These are phyloP conservation scores for Limanda limanda DNA, from an alignment of 2,113 vertebrate species.

Conservation along the genomic window DNA sequence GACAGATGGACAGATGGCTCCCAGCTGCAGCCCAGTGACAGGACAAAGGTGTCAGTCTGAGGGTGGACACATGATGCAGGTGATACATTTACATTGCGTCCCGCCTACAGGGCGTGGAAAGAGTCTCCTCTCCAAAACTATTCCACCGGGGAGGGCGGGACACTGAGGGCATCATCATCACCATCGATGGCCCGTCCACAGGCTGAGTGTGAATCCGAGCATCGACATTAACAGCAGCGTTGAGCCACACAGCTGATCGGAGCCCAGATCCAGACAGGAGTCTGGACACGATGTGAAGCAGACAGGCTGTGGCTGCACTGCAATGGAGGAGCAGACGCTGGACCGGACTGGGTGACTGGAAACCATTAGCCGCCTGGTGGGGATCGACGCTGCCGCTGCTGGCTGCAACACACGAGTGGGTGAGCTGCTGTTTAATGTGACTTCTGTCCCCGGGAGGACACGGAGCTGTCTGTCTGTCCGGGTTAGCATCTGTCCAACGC, in stretches of 20 bases:
- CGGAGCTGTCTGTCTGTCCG: not conserved
- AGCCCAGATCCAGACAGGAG: not conserved
- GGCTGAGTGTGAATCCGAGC: conserved; percentile 58
- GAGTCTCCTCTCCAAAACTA: conserved; percentile 58
- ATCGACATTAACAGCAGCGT: not conserved
- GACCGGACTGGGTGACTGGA: conserved; percentile 43
- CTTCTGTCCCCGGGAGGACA: not conserved
- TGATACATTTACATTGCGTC: conserved; percentile 40
- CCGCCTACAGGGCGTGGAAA: conserved; percentile 78
- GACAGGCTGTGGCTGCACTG: conserved; percentile 44
- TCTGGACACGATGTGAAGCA: conserved; percentile 21
- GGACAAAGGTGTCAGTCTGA: conserved; percentile 19
- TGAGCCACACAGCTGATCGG: not conserved
- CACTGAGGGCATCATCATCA: conserved; percentile 52
- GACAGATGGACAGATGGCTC: not conserved
- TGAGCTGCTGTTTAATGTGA: not conserved
- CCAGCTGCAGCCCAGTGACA: not conserved
- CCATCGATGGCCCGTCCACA: conserved; percentile 48
- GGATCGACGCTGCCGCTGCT: conserved; percentile 18
- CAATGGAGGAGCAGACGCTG: conserved; percentile 69
- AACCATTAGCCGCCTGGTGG: conserved; percentile 42
- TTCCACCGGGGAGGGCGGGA: conserved; percentile 32
- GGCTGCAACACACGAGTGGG: conserved; percentile 1
- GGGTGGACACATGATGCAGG: conserved; percentile 4
- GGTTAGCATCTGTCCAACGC: not conserved